Evolutionary conservation across 2,113 vertebrate species (phyloP).

Genomic region (Paracanthobrama guichenoti): DNA sequence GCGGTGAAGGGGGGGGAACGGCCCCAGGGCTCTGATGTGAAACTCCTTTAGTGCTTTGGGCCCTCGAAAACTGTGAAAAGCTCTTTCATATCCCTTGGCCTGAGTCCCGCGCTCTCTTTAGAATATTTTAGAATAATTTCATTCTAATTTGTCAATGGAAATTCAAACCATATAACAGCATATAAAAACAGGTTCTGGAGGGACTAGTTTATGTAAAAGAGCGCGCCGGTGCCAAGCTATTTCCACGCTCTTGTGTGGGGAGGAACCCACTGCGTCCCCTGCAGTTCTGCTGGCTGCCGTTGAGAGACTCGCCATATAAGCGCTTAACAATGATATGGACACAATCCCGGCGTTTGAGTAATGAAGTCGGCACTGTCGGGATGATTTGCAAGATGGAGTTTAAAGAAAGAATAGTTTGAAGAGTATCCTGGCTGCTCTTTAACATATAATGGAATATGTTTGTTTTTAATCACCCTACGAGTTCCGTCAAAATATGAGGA

Average conservation of each 20-base stretch:
- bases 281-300: constrained; percentile 52
- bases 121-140: constrained; percentile 56
- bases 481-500: too few species aligned
- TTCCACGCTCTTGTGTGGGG: constrained; percentile 42
- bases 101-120: constrained; percentile 40
- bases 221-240: constrained; percentile 37
- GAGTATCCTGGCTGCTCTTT: neutral
- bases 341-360: constrained; percentile 42
- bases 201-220: constrained; percentile 56
- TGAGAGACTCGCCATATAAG: constrained; percentile 47
- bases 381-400: constrained; percentile 44
- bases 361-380: constrained; percentile 47
- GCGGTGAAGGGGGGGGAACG: neutral
- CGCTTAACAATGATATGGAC: constrained; percentile 51
- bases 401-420: constrained; percentile 25
- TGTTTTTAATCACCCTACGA: too few species aligned
- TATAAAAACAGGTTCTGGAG: constrained; percentile 55
- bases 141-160: constrained; percentile 60
- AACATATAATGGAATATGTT: neutral
- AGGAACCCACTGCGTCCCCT: constrained; percentile 44
- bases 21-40: constrained; percentile 59
- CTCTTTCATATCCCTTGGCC: constrained; percentile 55
- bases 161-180: constrained; percentile 59
- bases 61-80: constrained; percentile 55
- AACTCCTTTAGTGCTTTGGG: constrained; percentile 54